A percentile compares a stretch with the other conserved stretches of the same genome.
Evolutionary conservation across 2,888 invertebrate species (phyloP).

Genomic region (Mystacides longicornis): DNA sequence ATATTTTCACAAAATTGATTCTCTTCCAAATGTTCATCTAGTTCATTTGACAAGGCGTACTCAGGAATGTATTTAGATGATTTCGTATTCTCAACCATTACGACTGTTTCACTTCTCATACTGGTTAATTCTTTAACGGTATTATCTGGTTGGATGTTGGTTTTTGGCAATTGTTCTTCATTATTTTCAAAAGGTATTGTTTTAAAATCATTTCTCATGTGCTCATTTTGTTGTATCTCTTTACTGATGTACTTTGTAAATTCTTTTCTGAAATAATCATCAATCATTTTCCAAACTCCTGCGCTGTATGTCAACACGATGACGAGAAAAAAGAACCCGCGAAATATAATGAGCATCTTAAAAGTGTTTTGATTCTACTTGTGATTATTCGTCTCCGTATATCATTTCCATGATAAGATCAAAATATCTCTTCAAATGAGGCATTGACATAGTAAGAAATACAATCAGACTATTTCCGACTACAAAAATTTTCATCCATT

Average conservation of each 20-base stretch:
- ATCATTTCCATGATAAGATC: conserved; percentile 47
- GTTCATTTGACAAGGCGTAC: conserved; percentile 2
- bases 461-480: conserved; percentile 67
- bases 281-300: conserved; percentile 47
- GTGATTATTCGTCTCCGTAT: conserved; percentile 32
- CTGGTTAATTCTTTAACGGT: not conserved
- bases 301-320: conserved; percentile 49
- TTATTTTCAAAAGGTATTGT: conserved; percentile 1
- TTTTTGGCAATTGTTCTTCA: not conserved
- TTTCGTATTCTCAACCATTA: too few species aligned
- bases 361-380: conserved; percentile 7
- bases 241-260: conserved; percentile 44
- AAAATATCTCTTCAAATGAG: conserved; percentile 56
- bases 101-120: not conserved
- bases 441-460: conserved; percentile 66
- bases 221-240: conserved; percentile 32
- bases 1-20: not conserved
- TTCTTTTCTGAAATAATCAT: conserved; percentile 47
- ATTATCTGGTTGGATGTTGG: not conserved
- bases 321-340: conserved; percentile 41
- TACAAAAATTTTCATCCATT: conserved; percentile 75
- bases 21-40: not conserved
- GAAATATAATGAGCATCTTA: conserved; percentile 32
- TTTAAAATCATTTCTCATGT: conserved; percentile 21
- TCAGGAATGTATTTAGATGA: conserved; percentile 12